Conservation (phyloP, 2,797 vertebrate genomes). For the Sylvia borin region DNA sequence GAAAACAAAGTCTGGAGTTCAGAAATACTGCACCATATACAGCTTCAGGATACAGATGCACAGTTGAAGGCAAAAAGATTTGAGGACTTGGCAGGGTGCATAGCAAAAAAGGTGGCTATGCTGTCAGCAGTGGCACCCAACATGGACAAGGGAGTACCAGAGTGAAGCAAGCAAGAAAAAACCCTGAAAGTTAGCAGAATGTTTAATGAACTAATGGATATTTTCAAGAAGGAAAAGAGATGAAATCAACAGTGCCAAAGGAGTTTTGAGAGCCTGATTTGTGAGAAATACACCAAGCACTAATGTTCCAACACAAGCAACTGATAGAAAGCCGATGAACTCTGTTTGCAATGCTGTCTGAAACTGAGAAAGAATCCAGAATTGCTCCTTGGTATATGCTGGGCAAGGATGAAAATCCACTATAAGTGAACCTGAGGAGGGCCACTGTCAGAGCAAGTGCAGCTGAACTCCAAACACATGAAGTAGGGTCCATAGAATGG, state of each 20-base stretch:
- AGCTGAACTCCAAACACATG: background rate
- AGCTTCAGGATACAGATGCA: background rate
- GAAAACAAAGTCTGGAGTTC: background rate
- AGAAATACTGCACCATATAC: background rate
- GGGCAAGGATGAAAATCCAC: background rate
- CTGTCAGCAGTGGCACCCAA: background rate
- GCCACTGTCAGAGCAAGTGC: background rate
- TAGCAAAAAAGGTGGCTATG: background rate
- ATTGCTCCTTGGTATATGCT: background rate
- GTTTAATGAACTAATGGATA: background rate
- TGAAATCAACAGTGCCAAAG: background rate
- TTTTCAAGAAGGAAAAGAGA: background rate
- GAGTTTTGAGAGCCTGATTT: background rate
- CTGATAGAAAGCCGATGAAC: background rate
- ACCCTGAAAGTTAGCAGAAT: background rate
- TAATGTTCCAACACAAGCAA: background rate
- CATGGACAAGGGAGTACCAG: background rate
- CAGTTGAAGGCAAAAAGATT: background rate
- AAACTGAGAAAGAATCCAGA: background rate
- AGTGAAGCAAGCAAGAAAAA: background rate
- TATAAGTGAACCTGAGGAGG: background rate
- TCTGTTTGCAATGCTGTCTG: background rate
- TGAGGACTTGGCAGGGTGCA: background rate
- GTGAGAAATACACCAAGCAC: background rate
- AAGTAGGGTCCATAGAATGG: background rate